A percentile compares a stretch with the other conserved stretches of the same genome.
Conservation (phyloP, 2,113 vertebrate genomes). For the Petaurus breviceps region DNA sequence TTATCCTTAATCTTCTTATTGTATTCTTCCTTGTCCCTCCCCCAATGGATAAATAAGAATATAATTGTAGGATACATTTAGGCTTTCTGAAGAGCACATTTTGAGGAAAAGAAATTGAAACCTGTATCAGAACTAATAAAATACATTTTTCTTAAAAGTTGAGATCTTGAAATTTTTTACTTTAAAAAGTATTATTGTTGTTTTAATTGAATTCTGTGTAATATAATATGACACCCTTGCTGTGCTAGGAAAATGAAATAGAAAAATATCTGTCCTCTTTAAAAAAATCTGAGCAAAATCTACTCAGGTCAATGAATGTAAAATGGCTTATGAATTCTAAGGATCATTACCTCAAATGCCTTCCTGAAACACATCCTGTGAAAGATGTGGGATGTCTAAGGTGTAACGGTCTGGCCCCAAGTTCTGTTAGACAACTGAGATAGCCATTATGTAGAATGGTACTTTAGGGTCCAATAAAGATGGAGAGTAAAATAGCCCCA, state of each 20-base stretch:
- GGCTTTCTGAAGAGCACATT: neutral
- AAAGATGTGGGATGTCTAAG: neutral
- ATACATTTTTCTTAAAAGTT: neutral
- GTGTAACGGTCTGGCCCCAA: neutral
- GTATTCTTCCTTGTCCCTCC: neutral
- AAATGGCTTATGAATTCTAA: constrained; percentile 42
- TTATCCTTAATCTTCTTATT: neutral
- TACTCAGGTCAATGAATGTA: neutral
- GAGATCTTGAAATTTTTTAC: neutral
- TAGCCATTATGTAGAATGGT: neutral
- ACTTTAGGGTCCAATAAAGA: neutral
- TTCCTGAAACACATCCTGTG: neutral
- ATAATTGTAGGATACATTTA: neutral
- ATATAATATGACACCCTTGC: neutral
- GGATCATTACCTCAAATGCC: constrained; percentile 1
- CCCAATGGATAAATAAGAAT: neutral
- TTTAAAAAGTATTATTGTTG: neutral
- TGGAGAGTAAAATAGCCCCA: neutral
- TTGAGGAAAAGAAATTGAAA: neutral
- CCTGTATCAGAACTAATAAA: neutral
- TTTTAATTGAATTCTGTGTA: neutral
- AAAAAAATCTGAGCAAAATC: constrained; percentile 31
- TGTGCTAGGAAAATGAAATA: neutral
- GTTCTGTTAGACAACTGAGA: neutral
- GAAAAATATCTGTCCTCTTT: neutral